These are phyloP conservation scores for Tachystola acroxantha DNA, from an alignment of 2,888 invertebrate species.

Conservation along the genomic window DNA sequence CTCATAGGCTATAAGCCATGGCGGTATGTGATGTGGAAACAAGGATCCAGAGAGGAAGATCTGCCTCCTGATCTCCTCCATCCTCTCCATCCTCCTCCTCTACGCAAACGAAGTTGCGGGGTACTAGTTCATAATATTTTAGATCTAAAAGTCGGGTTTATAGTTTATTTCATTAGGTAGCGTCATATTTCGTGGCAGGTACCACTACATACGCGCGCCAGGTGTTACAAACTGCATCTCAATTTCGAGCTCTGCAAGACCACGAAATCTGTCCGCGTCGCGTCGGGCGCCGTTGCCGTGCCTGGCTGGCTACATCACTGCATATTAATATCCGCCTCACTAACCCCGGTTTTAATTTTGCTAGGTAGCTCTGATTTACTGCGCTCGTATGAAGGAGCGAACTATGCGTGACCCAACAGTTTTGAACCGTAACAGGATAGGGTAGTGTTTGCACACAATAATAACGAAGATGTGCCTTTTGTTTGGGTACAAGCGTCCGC, in stretches of 20 bases:
- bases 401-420: constrained; percentile 52
- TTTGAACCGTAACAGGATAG: constrained; percentile 29
- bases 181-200: constrained; percentile 7
- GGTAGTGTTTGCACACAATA: too few species aligned
- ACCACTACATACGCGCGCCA: constrained; percentile 19
- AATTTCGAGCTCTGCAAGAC: constrained; percentile 41
- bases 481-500: too few species aligned
- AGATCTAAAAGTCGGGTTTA: too few species aligned
- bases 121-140: too few species aligned
- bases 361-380: constrained; percentile 64
- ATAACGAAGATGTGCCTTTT: too few species aligned
- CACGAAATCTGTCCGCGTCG: constrained; percentile 63
- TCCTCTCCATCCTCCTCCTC: too few species aligned
- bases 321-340: constrained; percentile 59
- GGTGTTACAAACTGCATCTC: constrained; percentile 42
- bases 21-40: too few species aligned
- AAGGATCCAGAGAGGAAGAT: too few species aligned
- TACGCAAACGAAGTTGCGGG: too few species aligned
- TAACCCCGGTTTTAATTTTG: constrained; percentile 63
- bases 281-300: constrained; percentile 19
- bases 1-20: too few species aligned
- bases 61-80: too few species aligned
- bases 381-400: constrained; percentile 59
- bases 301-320: constrained; percentile 33
- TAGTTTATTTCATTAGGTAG: constrained; percentile 12